Conservation (phyloP, 2,113 vertebrate species). For the Labrus mixtus region DNA sequence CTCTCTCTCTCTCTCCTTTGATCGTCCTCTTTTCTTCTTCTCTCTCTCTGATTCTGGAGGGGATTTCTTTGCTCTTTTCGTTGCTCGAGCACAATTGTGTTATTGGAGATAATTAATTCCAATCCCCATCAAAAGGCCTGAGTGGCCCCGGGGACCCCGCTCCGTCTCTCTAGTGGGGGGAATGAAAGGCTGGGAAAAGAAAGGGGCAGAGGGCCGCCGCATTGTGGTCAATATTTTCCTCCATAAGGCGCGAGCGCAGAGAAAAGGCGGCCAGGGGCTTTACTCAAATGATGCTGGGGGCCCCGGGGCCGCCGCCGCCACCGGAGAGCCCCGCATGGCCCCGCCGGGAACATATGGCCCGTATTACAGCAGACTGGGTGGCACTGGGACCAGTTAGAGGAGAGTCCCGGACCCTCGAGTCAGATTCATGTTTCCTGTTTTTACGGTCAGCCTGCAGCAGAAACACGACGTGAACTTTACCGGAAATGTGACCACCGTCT, state of each 20-base stretch:
- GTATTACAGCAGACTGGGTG: slow-evolving; percentile 77
- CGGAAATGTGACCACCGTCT: no score
- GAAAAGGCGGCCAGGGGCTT: slow-evolving; percentile 85
- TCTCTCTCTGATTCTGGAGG: slow-evolving; percentile 84
- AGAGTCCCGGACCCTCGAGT: background rate
- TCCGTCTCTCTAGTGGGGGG: slow-evolving; percentile 83
- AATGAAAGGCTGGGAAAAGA: slow-evolving; percentile 84
- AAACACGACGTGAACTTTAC: no score
- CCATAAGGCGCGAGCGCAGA: slow-evolving; percentile 64
- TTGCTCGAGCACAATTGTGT: slow-evolving; percentile 95
- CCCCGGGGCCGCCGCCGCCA: slow-evolving; percentile 61
- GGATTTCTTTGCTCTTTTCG: slow-evolving; percentile 98
- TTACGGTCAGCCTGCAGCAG: no score
- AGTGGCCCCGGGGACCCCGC: slow-evolving; percentile 91
- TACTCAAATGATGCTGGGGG: slow-evolving; percentile 80
- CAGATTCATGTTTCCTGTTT: no score
- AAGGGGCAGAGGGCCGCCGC: slow-evolving; percentile 82
- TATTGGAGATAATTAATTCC: slow-evolving; percentile 99
- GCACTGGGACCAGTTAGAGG: slow-evolving; percentile 12
- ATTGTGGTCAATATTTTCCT: slow-evolving; percentile 59
- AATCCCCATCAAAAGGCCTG: slow-evolving; percentile 99
- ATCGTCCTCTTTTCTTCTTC: slow-evolving; percentile 69
- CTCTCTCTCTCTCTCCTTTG: slow-evolving; percentile 4
- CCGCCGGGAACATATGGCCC: slow-evolving; percentile 89
- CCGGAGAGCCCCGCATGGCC: slow-evolving; percentile 78